Base-by-base conservation (phyloP, 1,140 invertebrate species). In the Ditylenchus dipsaci region DNA sequence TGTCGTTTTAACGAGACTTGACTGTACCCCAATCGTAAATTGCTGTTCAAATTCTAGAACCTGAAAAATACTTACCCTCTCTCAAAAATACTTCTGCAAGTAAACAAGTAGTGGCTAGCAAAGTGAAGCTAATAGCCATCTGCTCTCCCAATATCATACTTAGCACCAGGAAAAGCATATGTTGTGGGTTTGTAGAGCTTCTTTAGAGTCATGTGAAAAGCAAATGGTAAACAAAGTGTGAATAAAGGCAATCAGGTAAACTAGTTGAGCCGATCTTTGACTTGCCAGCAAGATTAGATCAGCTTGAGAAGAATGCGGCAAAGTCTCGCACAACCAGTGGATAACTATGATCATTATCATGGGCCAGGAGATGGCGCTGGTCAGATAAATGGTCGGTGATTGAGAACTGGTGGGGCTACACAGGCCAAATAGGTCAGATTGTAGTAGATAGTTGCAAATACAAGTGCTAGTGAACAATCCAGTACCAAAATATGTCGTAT, bases 261-360 rank as follows among this genome's bases (percentile, higher is more conserved):
- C 47, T 21, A 62, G 17, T 62, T 71, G 57, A 17, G 69, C 69
- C 26, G 63, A 53, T 43, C 42, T 29, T 23, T 42, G 65, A 19
- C 63, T 59, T 19, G 43, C 38, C 42, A 29, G 45, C 9, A 65
- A 49, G 21, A 68, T 26, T 7, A 27, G 21, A 15, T 15, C 49
- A 21, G 49, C 49, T 53, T 53, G 49, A 15, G 49, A 21, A 53
- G 49, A n/a, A n/a, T 45, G 43, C 11, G 42, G 19, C 27, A 30
- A 66, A 13, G 49, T 43, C 13, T 72, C 71, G 56, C 65, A 71
- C 11, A 57, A 19, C 71, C 71, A 72, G 53, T 72, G 71, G 29
- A 72, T 53, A 30, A 23, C 38, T 17, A 70, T 49, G 33, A 63
- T 13, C 19, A 70, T 21, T n/a, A 62, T 1, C 45, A 71, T 47